A percentile compares a stretch with the other conserved stretches of the same genome.
Evolutionary conservation across 2,797 vertebrate species (phyloP).

Genomic region (Sebastes itinus): DNA sequence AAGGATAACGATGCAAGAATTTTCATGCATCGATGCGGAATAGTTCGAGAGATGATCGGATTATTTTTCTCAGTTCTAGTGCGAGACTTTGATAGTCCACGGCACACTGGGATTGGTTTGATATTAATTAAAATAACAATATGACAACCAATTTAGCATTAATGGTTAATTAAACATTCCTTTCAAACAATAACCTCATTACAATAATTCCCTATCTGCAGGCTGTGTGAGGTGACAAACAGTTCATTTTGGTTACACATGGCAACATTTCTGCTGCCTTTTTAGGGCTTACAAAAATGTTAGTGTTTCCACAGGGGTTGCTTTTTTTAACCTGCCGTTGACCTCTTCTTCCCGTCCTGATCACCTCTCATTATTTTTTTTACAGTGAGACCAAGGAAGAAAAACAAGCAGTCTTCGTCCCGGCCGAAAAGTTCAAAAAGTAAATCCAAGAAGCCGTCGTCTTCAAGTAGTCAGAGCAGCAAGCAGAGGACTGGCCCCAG

Average conservation of each 20-base stretch:
- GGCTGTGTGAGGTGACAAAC: background rate
- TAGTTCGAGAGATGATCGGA: background rate
- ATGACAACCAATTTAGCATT: background rate
- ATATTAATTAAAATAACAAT: background rate
- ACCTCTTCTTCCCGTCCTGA: background rate
- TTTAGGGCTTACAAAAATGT: background rate
- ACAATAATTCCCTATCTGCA: background rate
- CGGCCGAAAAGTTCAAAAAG: slow-evolving; percentile 82
- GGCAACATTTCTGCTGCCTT: background rate
- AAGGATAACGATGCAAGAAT: slow-evolving; percentile 1
- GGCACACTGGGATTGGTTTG: background rate
- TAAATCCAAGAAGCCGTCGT: slow-evolving; percentile 84
- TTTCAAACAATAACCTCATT: background rate
- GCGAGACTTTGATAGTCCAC: background rate
- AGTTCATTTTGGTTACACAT: background rate
- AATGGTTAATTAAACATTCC: background rate
- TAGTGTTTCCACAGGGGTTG: background rate
- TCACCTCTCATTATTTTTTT: background rate
- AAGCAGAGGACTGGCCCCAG: slow-evolving; percentile 73
- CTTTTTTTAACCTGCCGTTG: background rate
- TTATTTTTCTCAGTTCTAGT: background rate
- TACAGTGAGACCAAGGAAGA: slow-evolving; percentile 93
- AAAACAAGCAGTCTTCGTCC: slow-evolving; percentile 81
- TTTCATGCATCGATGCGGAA: slow-evolving; percentile 6
- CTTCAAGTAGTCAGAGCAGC: slow-evolving; percentile 71